Base-by-base conservation (phyloP, 2,797 vertebrate species). In the Sebastiscus tertius region DNA sequence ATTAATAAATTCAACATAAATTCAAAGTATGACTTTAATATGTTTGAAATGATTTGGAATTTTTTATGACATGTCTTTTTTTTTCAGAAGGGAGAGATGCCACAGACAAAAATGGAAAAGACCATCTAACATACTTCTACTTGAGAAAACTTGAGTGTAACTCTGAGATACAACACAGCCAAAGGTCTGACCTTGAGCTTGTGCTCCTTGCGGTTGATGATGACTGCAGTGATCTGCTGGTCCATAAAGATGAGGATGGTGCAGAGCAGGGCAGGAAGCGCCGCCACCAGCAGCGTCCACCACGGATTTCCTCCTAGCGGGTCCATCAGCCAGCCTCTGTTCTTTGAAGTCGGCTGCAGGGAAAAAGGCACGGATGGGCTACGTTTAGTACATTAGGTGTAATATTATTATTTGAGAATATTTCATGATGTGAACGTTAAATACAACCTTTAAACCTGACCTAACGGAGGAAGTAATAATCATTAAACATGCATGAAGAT, bases 171-270 rank as follows among this genome's bases (percentile, higher is more conserved):
- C 7, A 60, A 42, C 29, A 31, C 11, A 0, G 0, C 1, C 27
- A 49, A 4, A 49, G 29, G 33, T 73, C 81, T 93, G 92, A 99
- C 98, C 97, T 98, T 98, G 79, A 99, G 88, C 59, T 98, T 98
- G 94, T 99, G 98, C 73, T 99, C 98, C 81, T 99, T 99, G 88
- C 98, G 97, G 90, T 99, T 99, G 92, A 99, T 96, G 91, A 99
- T 99, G 79, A 99, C 98, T 0, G 98, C 98, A 63, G 98, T 99
- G 87, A 99, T 99, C 90, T 99, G 98, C 72, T 99, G 98, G 94
- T 99, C 98, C 98, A 99, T 99, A 82, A 99, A 99, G 94, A 99
- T 97, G 42, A 99, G 97, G 92, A 99, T 99, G 77, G 98, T 99
- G 87, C 98, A 99, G 14, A 99, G 97, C 77, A 98, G 90, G 63